Percentiles rank a stretch among this genome's conserved stretches.
Conservation (phyloP, 37 sponge, comb jelly and placozoan species). For the Chondrosia reniformis region DNA sequence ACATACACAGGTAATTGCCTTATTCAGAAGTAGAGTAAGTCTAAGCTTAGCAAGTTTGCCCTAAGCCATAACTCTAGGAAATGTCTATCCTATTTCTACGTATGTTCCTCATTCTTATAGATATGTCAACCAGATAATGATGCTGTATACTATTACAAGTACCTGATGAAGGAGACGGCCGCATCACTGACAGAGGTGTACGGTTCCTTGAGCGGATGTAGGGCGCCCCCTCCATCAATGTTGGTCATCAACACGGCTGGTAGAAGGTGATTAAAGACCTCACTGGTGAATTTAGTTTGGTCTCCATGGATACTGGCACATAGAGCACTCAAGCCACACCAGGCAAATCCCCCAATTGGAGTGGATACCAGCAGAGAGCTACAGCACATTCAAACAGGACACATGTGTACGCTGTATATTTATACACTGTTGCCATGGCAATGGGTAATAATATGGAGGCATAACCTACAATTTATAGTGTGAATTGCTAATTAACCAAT, state of each 20-base stretch:
- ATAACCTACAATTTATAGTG: no score
- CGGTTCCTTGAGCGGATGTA: conserved; percentile 16
- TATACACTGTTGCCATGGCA: no score
- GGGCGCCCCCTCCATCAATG: conserved; percentile 16
- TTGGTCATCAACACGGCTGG: conserved; percentile 48
- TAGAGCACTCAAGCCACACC: conserved; percentile 41
- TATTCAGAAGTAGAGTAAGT: no score
- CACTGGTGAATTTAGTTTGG: conserved; percentile 12
- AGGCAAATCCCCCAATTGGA: conserved; percentile 15
- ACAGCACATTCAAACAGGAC: not conserved
- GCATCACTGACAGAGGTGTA: conserved; percentile 34
- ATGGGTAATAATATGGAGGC: no score
- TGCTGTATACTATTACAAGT: not conserved
- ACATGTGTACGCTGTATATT: no score
- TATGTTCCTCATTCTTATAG: no score
- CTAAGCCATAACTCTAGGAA: no score
- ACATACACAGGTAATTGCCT: no score
- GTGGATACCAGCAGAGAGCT: not conserved
- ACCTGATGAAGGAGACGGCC: conserved; percentile 48
- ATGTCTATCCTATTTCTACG: no score
- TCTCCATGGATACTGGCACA: conserved; percentile 33
- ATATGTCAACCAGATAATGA: not conserved
- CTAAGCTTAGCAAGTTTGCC: no score
- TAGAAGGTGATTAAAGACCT: conserved; percentile 62
- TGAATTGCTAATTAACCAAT: no score